Conservation (phyloP, 1,140 invertebrate genomes). For the Bathynomus jamesi region DNA sequence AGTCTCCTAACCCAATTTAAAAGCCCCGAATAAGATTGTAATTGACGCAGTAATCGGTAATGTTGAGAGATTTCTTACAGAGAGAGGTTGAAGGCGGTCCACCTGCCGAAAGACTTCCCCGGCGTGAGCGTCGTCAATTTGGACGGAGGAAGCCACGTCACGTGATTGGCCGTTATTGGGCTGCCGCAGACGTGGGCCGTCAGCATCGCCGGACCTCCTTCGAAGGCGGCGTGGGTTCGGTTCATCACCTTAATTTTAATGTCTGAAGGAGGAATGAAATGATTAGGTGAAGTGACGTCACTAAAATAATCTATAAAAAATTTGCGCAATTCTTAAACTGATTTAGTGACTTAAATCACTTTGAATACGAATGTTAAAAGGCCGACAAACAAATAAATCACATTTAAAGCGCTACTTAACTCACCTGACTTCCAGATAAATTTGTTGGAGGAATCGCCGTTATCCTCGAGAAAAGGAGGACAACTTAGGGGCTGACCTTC, state of each 20-base stretch:
- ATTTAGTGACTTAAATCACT: too few species aligned
- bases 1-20: too few species aligned
- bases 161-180: not conserved
- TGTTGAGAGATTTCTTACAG: too few species aligned
- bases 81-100: not conserved
- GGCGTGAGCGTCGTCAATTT: not conserved
- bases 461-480: not conserved
- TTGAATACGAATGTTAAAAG: too few species aligned
- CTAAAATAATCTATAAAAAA: too few species aligned
- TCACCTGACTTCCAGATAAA: not conserved
- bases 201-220: not conserved
- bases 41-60: too few species aligned
- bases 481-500: not conserved
- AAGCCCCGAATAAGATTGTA: too few species aligned
- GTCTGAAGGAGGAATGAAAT: not conserved
- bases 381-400: too few species aligned
- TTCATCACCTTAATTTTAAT: not conserved
- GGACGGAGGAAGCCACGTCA: not conserved
- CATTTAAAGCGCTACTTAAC: constrained; percentile 40
- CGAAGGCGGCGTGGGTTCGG: not conserved
- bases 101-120: not conserved
- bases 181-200: not conserved
- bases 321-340: too few species aligned
- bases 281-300: not conserved
- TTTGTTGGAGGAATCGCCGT: not conserved